Evolutionary conservation across 2,113 vertebrate species (phyloP).

Genomic region (Bettongia penicillata): DNA sequence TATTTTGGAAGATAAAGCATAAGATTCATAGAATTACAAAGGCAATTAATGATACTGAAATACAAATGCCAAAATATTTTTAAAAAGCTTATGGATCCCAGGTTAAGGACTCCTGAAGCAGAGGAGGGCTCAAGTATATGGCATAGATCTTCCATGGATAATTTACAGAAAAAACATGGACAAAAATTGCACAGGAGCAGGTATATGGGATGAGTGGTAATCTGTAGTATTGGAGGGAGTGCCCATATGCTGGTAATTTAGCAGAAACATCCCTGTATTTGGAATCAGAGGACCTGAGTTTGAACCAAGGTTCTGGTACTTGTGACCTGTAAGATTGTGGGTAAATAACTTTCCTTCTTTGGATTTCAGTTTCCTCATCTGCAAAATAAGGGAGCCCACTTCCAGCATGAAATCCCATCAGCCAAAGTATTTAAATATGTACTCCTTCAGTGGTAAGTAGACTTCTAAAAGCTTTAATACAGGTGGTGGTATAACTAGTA

Average conservation of each 20-base stretch:
- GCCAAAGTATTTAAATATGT: background rate
- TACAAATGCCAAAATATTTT: background rate
- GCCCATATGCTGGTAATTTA: background rate
- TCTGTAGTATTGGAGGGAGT: background rate
- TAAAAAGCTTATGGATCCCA: background rate
- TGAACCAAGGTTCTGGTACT: background rate
- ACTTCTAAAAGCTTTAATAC: background rate
- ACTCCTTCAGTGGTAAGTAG: background rate
- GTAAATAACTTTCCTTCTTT: background rate
- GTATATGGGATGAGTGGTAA: background rate
- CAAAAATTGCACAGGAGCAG: background rate
- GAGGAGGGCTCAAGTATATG: background rate
- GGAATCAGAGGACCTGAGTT: background rate
- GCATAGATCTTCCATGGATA: background rate
- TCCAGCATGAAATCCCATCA: background rate
- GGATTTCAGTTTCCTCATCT: constrained; percentile 7
- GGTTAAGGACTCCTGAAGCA: background rate
- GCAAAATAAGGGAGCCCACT: background rate
- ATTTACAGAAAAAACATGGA: background rate
- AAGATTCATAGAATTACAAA: background rate
- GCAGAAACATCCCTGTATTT: background rate
- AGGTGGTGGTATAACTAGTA: background rate
- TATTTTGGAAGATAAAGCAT: background rate
- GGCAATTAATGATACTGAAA: background rate
- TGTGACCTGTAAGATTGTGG: background rate